Percentiles rank a stretch among this genome's conserved stretches.
Conservation (phyloP, 2,888 invertebrate species). For the Athetis lepigone region DNA sequence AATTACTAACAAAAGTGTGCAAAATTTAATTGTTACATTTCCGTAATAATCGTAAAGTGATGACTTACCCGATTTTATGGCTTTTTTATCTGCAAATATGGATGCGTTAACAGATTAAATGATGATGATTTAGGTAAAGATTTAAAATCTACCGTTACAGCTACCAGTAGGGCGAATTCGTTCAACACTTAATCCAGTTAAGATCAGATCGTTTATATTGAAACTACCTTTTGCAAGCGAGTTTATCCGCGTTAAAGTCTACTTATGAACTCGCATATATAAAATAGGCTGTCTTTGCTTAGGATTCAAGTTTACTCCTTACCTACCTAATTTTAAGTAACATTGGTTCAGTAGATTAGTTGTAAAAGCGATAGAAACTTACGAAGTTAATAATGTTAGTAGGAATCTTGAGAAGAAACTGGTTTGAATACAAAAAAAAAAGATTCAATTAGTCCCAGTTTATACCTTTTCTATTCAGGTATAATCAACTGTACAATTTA, state of each 20-base stretch:
- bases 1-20: slow-evolving; percentile 47
- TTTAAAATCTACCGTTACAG: slow-evolving; percentile 17
- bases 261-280: too few species aligned
- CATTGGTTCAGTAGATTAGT: too few species aligned
- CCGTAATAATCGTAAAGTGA: slow-evolving; percentile 52
- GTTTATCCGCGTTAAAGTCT: too few species aligned
- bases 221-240: too few species aligned
- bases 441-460: background rate
- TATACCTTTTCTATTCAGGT: background rate
- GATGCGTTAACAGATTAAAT: slow-evolving; percentile 29
- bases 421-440: background rate
- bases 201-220: too few species aligned
- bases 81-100: slow-evolving; percentile 47
- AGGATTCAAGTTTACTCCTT: too few species aligned
- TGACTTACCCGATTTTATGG: slow-evolving; percentile 56
- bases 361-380: too few species aligned
- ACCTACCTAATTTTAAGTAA: too few species aligned
- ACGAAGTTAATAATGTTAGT: too few species aligned
- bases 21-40: slow-evolving; percentile 49
- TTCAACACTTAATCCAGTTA: slow-evolving; percentile 16
- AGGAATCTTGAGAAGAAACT: too few species aligned
- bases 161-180: background rate
- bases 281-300: too few species aligned
- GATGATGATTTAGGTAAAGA: slow-evolving; percentile 13
- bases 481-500: background rate